Percentiles rank a stretch among this genome's conserved stretches.
phyloP scores from a whole-genome alignment of 2,113 vertebrate genomes.

The Pseudolaguvia tuberculata region DNA sequence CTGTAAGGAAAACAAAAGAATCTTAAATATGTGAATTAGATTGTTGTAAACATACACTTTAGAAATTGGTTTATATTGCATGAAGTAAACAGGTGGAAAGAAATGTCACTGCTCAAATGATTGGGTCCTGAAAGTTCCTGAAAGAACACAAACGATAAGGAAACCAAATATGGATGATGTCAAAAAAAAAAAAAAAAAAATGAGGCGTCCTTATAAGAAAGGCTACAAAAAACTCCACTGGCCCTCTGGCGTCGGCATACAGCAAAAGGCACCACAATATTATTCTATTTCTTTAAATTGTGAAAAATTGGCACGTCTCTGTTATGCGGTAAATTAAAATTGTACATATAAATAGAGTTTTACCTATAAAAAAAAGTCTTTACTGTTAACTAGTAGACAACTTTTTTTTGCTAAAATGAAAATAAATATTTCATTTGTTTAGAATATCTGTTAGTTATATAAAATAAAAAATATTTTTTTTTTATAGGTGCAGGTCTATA shows the following conservation, averaged over 20 bases:
- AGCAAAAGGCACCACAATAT: constrained; percentile 99
- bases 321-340: constrained; percentile 99
- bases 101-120: constrained; percentile 65
- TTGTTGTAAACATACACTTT: constrained; percentile 77
- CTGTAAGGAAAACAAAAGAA: constrained; percentile 57
- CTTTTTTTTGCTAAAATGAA: constrained; percentile 97
- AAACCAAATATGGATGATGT: constrained; percentile 55
- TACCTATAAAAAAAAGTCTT: constrained; percentile 99
- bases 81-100: constrained; percentile 57
- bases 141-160: constrained; percentile 60
- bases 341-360: constrained; percentile 99
- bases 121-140: constrained; percentile 63
- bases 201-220: constrained; percentile 83
- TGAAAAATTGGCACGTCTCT: constrained; percentile 97
- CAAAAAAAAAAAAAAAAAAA: constrained; percentile 71
- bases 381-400: constrained; percentile 99
- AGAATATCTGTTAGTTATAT: constrained; percentile 96
- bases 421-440: constrained; percentile 99
- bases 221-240: constrained; percentile 85
- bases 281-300: constrained; percentile 91
- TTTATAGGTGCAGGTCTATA: constrained; percentile 79
- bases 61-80: constrained; percentile 74
- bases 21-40: constrained; percentile 62
- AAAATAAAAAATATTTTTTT: constrained; percentile 96
- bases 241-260: constrained; percentile 90